These are phyloP conservation scores for Pterophyllum scalare DNA, from an alignment of 2,113 vertebrate genomes.

Conservation along the genomic window DNA sequence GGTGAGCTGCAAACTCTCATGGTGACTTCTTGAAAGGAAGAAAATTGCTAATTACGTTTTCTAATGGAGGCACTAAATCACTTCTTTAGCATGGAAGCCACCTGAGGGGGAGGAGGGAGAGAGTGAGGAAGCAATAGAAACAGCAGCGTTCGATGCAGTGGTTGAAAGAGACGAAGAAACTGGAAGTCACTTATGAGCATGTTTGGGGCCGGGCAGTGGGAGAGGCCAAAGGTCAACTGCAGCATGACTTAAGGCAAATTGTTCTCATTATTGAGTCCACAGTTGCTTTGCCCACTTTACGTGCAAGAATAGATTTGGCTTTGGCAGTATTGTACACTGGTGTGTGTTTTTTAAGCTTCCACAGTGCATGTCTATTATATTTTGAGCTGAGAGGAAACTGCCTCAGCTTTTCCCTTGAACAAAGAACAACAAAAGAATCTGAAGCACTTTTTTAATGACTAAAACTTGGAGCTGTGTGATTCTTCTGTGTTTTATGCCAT, in stretches of 20 bases:
- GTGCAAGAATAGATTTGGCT: slow-evolving; percentile 18
- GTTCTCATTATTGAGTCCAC: slow-evolving; percentile 46
- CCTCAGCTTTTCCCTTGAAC: slow-evolving; percentile 11
- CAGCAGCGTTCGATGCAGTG: not conserved
- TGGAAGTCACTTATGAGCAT: slow-evolving; percentile 4
- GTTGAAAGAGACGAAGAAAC: slow-evolving; percentile 31
- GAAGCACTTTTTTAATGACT: not conserved
- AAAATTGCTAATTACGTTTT: slow-evolving; percentile 56
- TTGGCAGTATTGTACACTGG: not conserved
- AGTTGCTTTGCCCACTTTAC: slow-evolving; percentile 26
- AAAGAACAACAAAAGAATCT: not conserved
- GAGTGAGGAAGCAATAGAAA: not conserved
- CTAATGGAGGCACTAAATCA: slow-evolving; percentile 61
- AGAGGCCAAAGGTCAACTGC: slow-evolving; percentile 31
- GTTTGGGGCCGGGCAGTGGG: slow-evolving; percentile 12
- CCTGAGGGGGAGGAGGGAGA: not conserved
- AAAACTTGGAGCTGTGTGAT: not conserved
- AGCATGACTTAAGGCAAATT: slow-evolving; percentile 56
- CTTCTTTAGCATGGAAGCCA: slow-evolving; percentile 10
- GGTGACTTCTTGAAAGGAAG: slow-evolving; percentile 31
- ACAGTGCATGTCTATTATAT: not conserved
- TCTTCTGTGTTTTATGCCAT: not conserved
- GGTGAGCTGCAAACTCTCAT: slow-evolving; percentile 25
- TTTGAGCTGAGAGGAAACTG: not conserved
- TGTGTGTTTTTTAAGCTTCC: not conserved